Percentiles rank a stretch among this genome's conserved stretches.
phyloP scores from a whole-genome alignment of 2,797 vertebrate species.

The Lithobates sylvaticus region DNA sequence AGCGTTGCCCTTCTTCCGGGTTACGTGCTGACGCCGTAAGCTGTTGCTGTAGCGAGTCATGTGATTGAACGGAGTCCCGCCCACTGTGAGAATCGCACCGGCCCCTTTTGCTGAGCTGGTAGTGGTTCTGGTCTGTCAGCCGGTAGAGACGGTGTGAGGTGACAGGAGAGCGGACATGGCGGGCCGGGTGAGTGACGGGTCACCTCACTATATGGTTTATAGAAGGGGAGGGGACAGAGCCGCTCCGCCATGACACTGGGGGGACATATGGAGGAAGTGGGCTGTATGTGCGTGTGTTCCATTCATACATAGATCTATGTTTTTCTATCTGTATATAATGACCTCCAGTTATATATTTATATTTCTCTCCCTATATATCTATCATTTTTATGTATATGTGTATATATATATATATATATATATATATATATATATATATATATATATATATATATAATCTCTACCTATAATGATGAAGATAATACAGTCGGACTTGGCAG shows the following conservation, averaged over 20 bases:
- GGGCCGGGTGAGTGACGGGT: slow-evolving; percentile 15
- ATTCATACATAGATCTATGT: no score
- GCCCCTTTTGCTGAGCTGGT: slow-evolving; percentile 33
- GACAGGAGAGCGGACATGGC: slow-evolving; percentile 21
- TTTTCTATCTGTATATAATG: no score
- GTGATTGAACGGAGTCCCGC: not conserved
- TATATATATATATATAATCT: no score
- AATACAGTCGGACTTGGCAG: no score
- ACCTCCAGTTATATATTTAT: no score
- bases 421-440: no score
- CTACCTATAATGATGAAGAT: no score
- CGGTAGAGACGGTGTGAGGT: slow-evolving; percentile 1
- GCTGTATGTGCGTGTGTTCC: not conserved
- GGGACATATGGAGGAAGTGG: no score
- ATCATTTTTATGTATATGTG: no score
- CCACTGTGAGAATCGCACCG: not conserved
- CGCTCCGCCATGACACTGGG: no score
- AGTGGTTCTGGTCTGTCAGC: slow-evolving; percentile 1
- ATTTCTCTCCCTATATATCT: no score
- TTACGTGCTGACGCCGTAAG: not conserved
- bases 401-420: no score
- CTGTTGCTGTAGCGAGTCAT: not conserved
- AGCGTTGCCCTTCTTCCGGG: not conserved
- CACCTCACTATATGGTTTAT: not conserved
- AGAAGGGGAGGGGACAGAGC: accelerated